A percentile compares a stretch with the other conserved stretches of the same genome.
Evolutionary conservation across 2,888 invertebrate genomes (phyloP).

Genomic region (Dusona sp.): DNA sequence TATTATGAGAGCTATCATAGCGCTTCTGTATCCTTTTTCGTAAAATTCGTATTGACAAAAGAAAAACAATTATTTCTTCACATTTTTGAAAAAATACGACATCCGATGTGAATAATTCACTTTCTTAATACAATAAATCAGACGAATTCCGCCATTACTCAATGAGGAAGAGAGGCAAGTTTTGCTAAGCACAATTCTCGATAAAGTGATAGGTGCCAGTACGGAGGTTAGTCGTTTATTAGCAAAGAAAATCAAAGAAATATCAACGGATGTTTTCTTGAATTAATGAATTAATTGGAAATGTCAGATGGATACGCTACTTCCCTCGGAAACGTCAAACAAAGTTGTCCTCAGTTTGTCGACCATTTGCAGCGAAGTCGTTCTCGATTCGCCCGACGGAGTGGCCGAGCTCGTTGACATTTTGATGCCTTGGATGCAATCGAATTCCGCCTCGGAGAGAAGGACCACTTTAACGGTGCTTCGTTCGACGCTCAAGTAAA

Average conservation of each 20-base stretch:
- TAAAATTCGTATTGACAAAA: not conserved
- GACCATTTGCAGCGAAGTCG: slow-evolving; percentile 77
- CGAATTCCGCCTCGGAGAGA: slow-evolving; percentile 77
- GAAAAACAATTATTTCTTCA: not conserved
- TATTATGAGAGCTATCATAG: slow-evolving; percentile 77
- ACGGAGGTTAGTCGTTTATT: slow-evolving; percentile 72
- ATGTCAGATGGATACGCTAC: slow-evolving; percentile 72
- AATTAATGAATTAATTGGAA: not conserved
- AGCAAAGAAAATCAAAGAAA: slow-evolving; percentile 2
- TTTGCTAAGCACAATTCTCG: slow-evolving; percentile 78
- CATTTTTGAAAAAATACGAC: not conserved
- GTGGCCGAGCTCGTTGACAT: slow-evolving; percentile 80
- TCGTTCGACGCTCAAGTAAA: slow-evolving; percentile 77
- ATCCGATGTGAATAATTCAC: not conserved
- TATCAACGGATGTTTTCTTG: not conserved
- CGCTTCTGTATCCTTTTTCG: slow-evolving; percentile 77
- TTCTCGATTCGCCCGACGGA: slow-evolving; percentile 79
- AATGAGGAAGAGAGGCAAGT: slow-evolving; percentile 78
- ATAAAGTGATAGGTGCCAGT: slow-evolving; percentile 80
- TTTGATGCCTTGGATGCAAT: slow-evolving; percentile 82
- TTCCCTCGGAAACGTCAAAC: slow-evolving; percentile 75
- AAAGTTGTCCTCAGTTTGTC: slow-evolving; percentile 75
- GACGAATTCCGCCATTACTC: slow-evolving; percentile 78
- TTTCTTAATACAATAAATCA: slow-evolving; percentile 67
- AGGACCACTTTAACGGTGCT: slow-evolving; percentile 77